Evolutionary conservation across 2,888 invertebrate genomes (phyloP).

Genomic region (Amphipyra berbera): DNA sequence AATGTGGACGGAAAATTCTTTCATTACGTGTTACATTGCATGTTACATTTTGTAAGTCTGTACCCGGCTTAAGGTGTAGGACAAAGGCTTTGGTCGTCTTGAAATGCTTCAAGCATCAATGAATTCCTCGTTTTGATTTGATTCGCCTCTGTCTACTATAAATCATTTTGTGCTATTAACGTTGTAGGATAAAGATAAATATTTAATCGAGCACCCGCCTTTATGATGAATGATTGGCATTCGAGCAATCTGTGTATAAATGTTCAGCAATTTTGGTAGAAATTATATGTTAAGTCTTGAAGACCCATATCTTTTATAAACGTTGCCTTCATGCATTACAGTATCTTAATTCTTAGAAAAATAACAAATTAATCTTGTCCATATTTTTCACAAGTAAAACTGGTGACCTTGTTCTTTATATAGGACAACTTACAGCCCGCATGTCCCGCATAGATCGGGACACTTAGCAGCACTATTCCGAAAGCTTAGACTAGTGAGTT

Average conservation of each 20-base stretch:
- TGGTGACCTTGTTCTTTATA: background rate
- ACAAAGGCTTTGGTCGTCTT: background rate
- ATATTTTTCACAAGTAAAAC: background rate
- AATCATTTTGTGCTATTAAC: slow-evolving; percentile 17
- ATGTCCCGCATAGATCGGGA: slow-evolving; percentile 16
- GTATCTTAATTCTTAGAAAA: background rate
- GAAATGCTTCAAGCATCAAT: slow-evolving; percentile 15
- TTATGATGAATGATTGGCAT: slow-evolving; percentile 20
- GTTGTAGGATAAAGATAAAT: slow-evolving; percentile 20
- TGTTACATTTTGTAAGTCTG: too few relatives aligned
- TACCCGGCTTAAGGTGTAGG: too few relatives aligned
- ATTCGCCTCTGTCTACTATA: slow-evolving; percentile 4
- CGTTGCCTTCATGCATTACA: too few relatives aligned
- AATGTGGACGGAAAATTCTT: too few relatives aligned
- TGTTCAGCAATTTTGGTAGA: background rate
- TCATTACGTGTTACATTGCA: too few relatives aligned
- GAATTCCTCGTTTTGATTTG: slow-evolving; percentile 4
- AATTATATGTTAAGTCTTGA: background rate
- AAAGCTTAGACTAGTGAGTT: slow-evolving; percentile 57
- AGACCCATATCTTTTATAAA: too few relatives aligned
- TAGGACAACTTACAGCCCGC: background rate
- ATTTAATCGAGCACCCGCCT: slow-evolving; percentile 24
- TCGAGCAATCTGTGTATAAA: background rate
- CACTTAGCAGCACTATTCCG: slow-evolving; percentile 57
- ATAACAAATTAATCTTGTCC: background rate